Evolutionary conservation across 2,888 invertebrate species (phyloP), one percentile per base, ranked within the genome.

Genomic region (Bellardia bayeri): DNA sequence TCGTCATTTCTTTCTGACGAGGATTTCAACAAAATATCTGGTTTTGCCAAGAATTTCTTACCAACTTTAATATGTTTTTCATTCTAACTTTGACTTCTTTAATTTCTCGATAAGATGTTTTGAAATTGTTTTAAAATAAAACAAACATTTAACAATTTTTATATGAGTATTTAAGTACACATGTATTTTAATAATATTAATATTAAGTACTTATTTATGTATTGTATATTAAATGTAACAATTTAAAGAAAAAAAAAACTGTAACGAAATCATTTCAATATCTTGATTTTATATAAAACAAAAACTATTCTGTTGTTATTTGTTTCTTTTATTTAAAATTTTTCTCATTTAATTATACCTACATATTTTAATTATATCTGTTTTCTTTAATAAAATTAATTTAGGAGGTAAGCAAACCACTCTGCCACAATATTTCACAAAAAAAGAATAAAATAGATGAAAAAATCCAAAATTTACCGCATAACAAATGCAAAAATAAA

Each of bases 211-310:
- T 33, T 72, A 80, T 63, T 51, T 80, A 30, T 74, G 5, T 80
- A 66, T 74, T 75, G 42, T 82, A 71, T 58, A 68, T 72, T 45
- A 51, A 66, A 33, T 51, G 42, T 30, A 30, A 49, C 2, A 14
- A 14, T 80, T 82, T 79, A 61, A 84, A 37, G 37, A 82, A 75
- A 61, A 84, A 23, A 37, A 82, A 75, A 90, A 89, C 89, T 89
- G 89, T 90, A 90, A 90, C 90, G 91, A 90, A 91, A 91, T 91
- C 91, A 91, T 91, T 91, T 91, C 91, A 90, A 88, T 90, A 90
- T 88, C 87, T 89, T 89, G 86, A 87, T 88, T 88, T 87, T 88
- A 79, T 80, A 85, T 81, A 66, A 14, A 40, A 63, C 56, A 63
- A 56, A 54, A 81, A 82, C 69, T 74, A 82, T 80, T 83, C 66